These are phyloP conservation scores for Rhinatrema bivittatum DNA, from an alignment of 2,797 vertebrate species.

Conservation along the genomic window DNA sequence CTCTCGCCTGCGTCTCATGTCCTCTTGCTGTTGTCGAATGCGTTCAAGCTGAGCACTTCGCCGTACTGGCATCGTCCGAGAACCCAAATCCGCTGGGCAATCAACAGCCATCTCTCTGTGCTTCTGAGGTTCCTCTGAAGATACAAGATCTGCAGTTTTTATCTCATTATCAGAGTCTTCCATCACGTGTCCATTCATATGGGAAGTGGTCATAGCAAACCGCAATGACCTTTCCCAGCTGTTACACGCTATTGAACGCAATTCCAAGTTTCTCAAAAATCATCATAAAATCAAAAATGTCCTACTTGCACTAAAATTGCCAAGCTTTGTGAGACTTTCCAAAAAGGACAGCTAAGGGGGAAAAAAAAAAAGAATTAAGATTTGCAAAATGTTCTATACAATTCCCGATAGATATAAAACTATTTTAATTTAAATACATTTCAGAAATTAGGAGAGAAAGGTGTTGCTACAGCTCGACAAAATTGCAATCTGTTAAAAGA, in stretches of 20 bases:
- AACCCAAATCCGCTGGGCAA: conserved; percentile 87
- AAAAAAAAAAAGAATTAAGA: conserved; percentile 18
- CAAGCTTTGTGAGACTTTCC: conserved; percentile 34
- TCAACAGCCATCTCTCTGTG: conserved; percentile 96
- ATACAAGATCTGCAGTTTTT: conserved; percentile 58
- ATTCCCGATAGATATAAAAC: no score
- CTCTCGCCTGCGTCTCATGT: conserved; percentile 82
- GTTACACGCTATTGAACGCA: conserved; percentile 43
- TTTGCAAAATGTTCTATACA: no score
- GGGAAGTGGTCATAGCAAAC: conserved; percentile 82
- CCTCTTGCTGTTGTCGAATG: conserved; percentile 94
- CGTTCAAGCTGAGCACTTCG: conserved; percentile 87
- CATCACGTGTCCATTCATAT: conserved; percentile 87
- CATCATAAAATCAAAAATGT: conserved; percentile 50
- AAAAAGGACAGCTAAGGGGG: conserved; percentile 45
- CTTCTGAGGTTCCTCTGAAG: conserved; percentile 65
- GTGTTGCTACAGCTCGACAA: no score
- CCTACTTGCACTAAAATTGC: conserved; percentile 34
- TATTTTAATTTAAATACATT: no score
- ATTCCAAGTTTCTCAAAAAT: conserved; percentile 48
- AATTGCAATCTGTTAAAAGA: no score
- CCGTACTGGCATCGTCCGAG: conserved; percentile 79
- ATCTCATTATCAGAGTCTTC: conserved; percentile 74
- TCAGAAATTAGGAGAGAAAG: no score
- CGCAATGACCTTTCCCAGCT: conserved; percentile 19